Percentiles rank a stretch among this genome's conserved stretches.
Evolutionary conservation across 1,140 invertebrate species (phyloP).

Genomic region (Drosophila parabipectinata): DNA sequence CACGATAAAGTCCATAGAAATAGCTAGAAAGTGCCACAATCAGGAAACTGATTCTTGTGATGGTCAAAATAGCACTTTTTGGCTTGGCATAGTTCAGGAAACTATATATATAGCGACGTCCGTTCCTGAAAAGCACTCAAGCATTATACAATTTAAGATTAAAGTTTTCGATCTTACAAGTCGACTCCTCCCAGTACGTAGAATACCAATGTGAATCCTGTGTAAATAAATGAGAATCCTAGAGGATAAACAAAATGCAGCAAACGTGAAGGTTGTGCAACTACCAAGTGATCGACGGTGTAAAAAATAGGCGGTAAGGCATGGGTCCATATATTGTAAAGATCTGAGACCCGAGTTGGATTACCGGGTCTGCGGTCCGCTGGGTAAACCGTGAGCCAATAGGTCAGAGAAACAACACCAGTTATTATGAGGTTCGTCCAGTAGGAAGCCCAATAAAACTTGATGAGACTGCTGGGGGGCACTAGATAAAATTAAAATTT

Average conservation of each 20-base stretch:
- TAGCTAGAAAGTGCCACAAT: slow-evolving; percentile 4
- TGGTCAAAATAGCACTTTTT: accelerated
- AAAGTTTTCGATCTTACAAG: slow-evolving; percentile 75
- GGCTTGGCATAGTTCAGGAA: slow-evolving; percentile 35
- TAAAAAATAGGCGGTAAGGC: slow-evolving; percentile 88
- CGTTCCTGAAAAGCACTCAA: slow-evolving; percentile 16
- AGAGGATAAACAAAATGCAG: slow-evolving; percentile 88
- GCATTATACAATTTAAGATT: background rate
- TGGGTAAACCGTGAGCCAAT: slow-evolving; percentile 42
- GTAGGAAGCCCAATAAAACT: slow-evolving; percentile 52
- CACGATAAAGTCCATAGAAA: slow-evolving; percentile 52
- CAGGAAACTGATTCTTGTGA: background rate
- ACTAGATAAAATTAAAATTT: background rate
- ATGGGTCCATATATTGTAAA: slow-evolving; percentile 88
- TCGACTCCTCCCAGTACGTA: slow-evolving; percentile 88
- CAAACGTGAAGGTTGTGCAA: slow-evolving; percentile 87
- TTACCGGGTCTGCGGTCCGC: background rate
- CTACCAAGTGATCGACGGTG: slow-evolving; percentile 88
- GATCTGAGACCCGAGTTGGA: background rate
- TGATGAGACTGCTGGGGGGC: background rate
- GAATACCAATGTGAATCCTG: slow-evolving; percentile 88
- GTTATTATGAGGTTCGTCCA: slow-evolving; percentile 36
- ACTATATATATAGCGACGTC: slow-evolving; percentile 25
- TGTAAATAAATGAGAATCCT: slow-evolving; percentile 86
- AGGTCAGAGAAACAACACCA: background rate